Conservation (phyloP, 2,888 invertebrate genomes). For the Chalcosyrphus nemorum region DNA sequence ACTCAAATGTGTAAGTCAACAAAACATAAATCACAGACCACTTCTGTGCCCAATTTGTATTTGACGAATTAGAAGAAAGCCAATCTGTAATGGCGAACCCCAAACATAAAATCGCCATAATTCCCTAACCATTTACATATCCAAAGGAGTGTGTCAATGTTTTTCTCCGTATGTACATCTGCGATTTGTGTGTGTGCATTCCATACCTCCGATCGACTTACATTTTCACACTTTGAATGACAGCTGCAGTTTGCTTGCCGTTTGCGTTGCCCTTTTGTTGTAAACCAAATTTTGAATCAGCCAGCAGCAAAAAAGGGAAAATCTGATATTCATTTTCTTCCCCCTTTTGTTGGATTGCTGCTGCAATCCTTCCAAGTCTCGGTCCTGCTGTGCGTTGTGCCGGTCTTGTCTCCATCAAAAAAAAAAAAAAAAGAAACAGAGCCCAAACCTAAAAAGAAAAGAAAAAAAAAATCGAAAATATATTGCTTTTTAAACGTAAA, state of each 20-base stretch:
- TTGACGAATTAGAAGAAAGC: constrained; percentile 32
- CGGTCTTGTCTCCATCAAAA: not conserved
- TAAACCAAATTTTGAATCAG: constrained; percentile 7
- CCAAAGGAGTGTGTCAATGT: not conserved
- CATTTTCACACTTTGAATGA: constrained; percentile 65
- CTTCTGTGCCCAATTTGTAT: constrained; percentile 24
- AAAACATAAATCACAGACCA: too few species aligned
- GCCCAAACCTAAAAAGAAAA: constrained; percentile 41
- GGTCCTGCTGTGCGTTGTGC: constrained; percentile 1
- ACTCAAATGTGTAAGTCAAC: too few species aligned
- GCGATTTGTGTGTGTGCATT: not conserved
- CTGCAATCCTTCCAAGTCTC: not conserved
- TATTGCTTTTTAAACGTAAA: constrained; percentile 69
- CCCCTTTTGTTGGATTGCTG: too few species aligned
- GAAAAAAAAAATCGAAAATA: constrained; percentile 12
- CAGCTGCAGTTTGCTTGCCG: constrained; percentile 39
- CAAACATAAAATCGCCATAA: not conserved
- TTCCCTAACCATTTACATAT: not conserved
- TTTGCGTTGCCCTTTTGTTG: not conserved
- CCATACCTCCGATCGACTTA: not conserved
- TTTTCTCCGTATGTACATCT: not conserved
- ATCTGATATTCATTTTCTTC: not conserved
- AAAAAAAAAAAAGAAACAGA: not conserved
- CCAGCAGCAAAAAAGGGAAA: not conserved
- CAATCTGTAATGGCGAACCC: constrained; percentile 31